Conservation (phyloP, 2,113 vertebrate species). For the Ailuropoda melanoleuca region DNA sequence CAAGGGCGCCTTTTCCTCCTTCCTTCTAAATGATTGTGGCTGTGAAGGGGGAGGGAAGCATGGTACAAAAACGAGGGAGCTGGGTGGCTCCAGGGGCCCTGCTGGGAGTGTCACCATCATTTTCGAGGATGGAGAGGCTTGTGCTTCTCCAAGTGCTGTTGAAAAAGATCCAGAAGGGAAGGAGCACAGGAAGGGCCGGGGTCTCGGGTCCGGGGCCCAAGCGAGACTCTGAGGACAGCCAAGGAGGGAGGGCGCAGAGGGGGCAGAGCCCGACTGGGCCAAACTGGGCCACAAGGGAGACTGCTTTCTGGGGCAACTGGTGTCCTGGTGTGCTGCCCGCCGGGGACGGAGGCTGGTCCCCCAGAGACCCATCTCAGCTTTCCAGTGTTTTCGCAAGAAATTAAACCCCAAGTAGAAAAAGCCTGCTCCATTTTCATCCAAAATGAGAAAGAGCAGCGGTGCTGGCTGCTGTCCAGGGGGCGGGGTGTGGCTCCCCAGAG, state of each 20-base stretch:
- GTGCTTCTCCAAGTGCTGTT: neutral
- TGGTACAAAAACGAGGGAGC: neutral
- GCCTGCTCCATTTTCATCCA: neutral
- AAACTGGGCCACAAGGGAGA: neutral
- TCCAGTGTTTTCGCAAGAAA: conserved; percentile 36
- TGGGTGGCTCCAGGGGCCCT: neutral
- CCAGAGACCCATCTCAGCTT: neutral
- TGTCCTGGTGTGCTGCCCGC: neutral
- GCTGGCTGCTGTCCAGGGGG: neutral
- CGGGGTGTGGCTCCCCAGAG: neutral
- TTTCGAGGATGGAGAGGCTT: neutral
- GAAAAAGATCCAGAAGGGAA: neutral
- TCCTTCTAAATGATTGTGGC: neutral
- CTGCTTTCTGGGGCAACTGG: neutral
- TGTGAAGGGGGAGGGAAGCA: neutral
- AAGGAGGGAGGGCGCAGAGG: neutral
- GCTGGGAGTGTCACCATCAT: accelerated
- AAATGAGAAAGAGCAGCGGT: neutral
- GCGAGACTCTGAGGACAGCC: neutral
- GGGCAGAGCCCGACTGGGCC: accelerated
- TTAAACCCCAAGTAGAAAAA: conserved; percentile 34
- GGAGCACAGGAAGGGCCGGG: neutral
- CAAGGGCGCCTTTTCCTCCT: neutral
- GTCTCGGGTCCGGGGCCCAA: neutral
- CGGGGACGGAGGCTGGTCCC: neutral